Conservation (phyloP, 2,888 invertebrate genomes). For the Serrognathus titanus region DNA sequence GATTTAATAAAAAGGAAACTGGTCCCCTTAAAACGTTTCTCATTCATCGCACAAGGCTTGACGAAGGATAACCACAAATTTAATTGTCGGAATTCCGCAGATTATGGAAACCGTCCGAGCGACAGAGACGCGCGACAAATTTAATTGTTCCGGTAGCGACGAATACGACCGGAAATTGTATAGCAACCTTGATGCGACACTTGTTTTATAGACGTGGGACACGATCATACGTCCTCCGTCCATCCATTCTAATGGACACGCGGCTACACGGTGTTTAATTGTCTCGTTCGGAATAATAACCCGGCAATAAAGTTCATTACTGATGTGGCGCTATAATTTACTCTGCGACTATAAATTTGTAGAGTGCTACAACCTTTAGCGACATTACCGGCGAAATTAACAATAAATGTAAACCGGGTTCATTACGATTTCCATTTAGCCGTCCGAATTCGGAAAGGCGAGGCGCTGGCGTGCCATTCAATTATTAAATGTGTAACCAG, state of each 20-base stretch:
- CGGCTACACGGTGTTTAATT: too few relatives aligned
- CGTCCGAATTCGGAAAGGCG: not conserved
- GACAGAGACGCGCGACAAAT: slow-evolving; percentile 21
- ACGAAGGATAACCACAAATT: too few relatives aligned
- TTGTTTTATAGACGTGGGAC: slow-evolving; percentile 14
- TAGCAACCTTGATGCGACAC: slow-evolving; percentile 17
- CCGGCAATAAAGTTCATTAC: slow-evolving; percentile 3
- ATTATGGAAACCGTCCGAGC: not conserved
- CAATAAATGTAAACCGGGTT: slow-evolving; percentile 2
- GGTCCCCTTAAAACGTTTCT: too few relatives aligned
- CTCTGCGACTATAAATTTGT: not conserved
- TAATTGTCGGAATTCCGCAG: too few relatives aligned
- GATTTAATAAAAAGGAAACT: too few relatives aligned
- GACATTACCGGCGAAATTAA: not conserved
- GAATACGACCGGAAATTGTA: slow-evolving; percentile 19
- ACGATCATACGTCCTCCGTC: slow-evolving; percentile 1
- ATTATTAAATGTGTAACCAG: too few relatives aligned
- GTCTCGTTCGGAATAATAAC: too few relatives aligned
- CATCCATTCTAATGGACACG: too few relatives aligned
- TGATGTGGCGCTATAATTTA: not conserved
- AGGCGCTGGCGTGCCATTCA: too few relatives aligned
- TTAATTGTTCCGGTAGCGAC: slow-evolving; percentile 22
- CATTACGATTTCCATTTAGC: not conserved
- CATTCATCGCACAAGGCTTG: too few relatives aligned
- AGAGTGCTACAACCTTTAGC: not conserved